These are phyloP conservation scores for Desmophyllum pertusum DNA, from an alignment of 92 coral and sea anemone species.

Conservation along the genomic window DNA sequence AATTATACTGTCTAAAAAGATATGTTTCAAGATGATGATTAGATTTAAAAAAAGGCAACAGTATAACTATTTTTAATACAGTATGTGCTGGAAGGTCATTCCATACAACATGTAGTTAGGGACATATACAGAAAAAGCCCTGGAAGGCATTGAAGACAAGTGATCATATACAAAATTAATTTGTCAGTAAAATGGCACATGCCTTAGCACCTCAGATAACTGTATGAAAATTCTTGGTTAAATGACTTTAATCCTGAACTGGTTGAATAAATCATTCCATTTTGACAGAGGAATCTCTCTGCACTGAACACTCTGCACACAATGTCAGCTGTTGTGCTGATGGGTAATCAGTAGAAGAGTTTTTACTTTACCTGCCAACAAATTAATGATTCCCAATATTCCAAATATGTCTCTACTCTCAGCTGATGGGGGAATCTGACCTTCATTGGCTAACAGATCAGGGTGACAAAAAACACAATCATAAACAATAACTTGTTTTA, in stretches of 20 bases:
- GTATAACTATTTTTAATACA: no score
- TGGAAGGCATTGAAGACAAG: no score
- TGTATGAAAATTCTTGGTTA: background rate
- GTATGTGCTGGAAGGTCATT: no score
- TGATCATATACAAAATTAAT: no score
- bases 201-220: background rate
- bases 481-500: background rate
- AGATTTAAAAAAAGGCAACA: no score
- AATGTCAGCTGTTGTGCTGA: background rate
- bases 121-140: no score
- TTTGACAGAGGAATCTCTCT: background rate
- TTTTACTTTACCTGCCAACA: conserved; percentile 81
- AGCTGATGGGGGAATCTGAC: conserved; percentile 96
- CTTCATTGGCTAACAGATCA: conserved; percentile 78
- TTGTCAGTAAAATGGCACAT: no score
- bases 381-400: conserved; percentile 89
- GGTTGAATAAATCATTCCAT: background rate
- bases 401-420: conserved; percentile 95
- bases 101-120: no score
- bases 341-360: background rate
- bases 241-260: background rate
- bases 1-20: no score
- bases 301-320: background rate
- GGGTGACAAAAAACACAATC: background rate
- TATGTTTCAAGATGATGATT: no score